Conservation (phyloP, 2,797 vertebrate genomes). For the Oreochromis grahami region DNA sequence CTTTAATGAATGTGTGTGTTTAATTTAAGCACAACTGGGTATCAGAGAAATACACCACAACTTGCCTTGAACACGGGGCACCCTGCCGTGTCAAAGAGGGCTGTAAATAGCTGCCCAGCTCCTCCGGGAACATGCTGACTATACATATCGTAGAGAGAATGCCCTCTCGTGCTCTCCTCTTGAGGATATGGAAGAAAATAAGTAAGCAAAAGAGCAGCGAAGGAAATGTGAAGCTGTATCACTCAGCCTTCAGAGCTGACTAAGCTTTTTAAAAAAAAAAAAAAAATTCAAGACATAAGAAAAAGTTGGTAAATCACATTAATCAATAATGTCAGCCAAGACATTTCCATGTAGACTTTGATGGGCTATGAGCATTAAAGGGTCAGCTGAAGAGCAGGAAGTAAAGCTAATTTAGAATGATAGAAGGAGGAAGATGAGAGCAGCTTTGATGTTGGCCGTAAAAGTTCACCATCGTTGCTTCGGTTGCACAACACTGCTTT, state of each 20-base stretch:
- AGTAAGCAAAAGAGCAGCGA: conserved; percentile 11
- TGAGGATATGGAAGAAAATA: conserved; percentile 10
- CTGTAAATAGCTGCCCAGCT: conserved; percentile 70
- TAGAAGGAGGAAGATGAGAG: conserved; percentile 16
- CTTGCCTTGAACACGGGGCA: conserved; percentile 64
- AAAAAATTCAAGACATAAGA: background rate
- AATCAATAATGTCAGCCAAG: background rate
- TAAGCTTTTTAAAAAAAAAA: background rate
- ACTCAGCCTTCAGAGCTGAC: background rate
- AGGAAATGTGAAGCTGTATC: background rate
- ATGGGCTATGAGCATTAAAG: background rate
- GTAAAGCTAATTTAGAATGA: background rate
- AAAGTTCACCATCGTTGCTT: conserved; percentile 31
- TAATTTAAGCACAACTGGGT: conserved; percentile 70
- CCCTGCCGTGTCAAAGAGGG: conserved; percentile 59
- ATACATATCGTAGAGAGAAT: conserved; percentile 35
- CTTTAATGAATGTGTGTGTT: conserved; percentile 76
- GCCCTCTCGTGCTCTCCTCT: background rate
- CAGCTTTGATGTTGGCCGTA: conserved; percentile 63
- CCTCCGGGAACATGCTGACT: conserved; percentile 71
- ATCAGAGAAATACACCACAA: conserved; percentile 46
- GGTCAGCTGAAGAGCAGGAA: conserved; percentile 24
- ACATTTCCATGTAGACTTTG: background rate
- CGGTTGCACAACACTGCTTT: background rate
- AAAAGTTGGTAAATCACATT: background rate